These are phyloP conservation scores for Oreohelix idahoensis DNA, from an alignment of 1,140 invertebrate species.

Conservation along the genomic window DNA sequence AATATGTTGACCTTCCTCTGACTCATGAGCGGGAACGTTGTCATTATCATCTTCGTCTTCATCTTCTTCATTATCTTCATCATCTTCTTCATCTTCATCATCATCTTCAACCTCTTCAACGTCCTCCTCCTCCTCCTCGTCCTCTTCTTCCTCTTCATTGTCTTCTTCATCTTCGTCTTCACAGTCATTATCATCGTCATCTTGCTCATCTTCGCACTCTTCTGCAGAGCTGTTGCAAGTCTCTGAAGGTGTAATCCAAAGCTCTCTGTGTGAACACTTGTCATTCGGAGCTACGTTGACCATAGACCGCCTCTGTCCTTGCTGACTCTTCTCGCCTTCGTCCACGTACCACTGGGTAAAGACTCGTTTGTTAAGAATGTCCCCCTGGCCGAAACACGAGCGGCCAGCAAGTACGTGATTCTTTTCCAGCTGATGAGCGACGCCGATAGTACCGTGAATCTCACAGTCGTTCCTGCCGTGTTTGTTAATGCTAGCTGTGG, in stretches of 20 bases:
- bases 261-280: background rate
- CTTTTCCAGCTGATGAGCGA: background rate
- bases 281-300: background rate
- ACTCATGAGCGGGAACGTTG: background rate
- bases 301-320: background rate
- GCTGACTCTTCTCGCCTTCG: background rate
- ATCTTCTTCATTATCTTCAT: no score
- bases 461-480: background rate
- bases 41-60: slow-evolving; percentile 14
- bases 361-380: background rate
- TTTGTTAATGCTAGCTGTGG: background rate
- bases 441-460: background rate
- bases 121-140: slow-evolving; percentile 10
- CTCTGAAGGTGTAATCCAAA: background rate
- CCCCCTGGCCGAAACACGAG: slow-evolving; percentile 13
- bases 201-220: slow-evolving; percentile 17
- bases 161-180: background rate
- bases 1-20: background rate
- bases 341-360: slow-evolving; percentile 31
- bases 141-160: background rate
- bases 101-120: slow-evolving; percentile 29
- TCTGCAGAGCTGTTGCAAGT: background rate
- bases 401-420: background rate
- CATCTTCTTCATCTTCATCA: slow-evolving; percentile 29
- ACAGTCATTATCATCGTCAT: background rate